phyloP scores from a whole-genome alignment of 37 sponge, comb jelly and placozoan genomes.

The Aplysina aerophoba region DNA sequence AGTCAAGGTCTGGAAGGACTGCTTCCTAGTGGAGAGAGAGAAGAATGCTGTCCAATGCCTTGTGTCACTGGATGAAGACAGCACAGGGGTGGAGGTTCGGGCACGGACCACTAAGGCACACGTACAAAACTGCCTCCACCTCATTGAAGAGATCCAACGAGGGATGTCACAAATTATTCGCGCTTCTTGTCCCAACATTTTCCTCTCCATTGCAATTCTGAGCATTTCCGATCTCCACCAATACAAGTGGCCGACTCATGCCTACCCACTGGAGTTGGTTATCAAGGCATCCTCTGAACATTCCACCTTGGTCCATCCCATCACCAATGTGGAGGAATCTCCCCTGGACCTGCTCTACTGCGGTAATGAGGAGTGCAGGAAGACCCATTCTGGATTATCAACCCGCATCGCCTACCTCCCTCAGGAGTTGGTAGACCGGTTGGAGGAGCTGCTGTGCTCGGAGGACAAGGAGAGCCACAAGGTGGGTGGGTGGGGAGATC shows the following conservation, averaged over 20 bases:
- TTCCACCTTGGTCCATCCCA: conserved; percentile 19
- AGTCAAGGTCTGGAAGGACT: conserved; percentile 39
- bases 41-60: conserved; percentile 42
- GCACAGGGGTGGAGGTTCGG: conserved; percentile 44
- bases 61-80: background rate
- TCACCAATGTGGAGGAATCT: conserved; percentile 32
- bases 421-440: conserved; percentile 21
- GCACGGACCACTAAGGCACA: conserved; percentile 20
- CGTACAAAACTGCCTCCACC: conserved; percentile 36
- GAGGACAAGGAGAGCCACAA: conserved; percentile 39
- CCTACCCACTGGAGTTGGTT: conserved; percentile 53
- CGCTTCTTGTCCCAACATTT: conserved; percentile 62
- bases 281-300: conserved; percentile 19
- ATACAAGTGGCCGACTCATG: conserved; percentile 36
- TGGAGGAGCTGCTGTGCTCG: conserved; percentile 56
- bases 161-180: conserved; percentile 44
- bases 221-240: conserved; percentile 60
- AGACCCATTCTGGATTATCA: conserved; percentile 5
- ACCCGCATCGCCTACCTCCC: conserved; percentile 57
- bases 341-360: conserved; percentile 62
- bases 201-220: conserved; percentile 43
- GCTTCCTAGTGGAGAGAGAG: conserved; percentile 43
- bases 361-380: conserved; percentile 35
- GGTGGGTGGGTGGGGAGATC: too few relatives aligned
- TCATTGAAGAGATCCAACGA: conserved; percentile 59